Conservation (phyloP, 2,888 invertebrate species). For the Zaprionus bogoriensis region DNA sequence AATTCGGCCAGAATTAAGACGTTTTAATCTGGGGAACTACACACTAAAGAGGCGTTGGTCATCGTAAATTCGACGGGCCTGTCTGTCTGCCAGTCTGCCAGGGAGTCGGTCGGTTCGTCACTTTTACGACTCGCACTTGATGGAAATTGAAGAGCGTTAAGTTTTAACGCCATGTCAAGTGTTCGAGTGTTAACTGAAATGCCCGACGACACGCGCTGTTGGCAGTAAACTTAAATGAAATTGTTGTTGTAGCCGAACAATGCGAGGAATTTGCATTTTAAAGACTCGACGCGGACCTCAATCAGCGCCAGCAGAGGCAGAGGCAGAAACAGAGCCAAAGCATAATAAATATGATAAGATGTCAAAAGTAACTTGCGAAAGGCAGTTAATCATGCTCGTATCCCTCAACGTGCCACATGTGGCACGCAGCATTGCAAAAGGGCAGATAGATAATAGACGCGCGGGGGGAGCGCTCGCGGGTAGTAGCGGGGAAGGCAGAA, state of each 20-base stretch:
- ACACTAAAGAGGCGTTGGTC: constrained; percentile 20
- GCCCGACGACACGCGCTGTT: constrained; percentile 28
- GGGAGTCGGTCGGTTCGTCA: too few species aligned
- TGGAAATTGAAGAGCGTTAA: constrained; percentile 56
- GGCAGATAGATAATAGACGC: neutral
- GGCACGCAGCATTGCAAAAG: constrained; percentile 24
- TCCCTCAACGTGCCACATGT: constrained; percentile 50
- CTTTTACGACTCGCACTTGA: constrained; percentile 52
- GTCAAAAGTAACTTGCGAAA: constrained; percentile 57
- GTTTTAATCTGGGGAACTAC: constrained; percentile 53
- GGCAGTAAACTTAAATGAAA: constrained; percentile 42
- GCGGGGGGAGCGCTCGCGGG: neutral
- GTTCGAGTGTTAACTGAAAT: constrained; percentile 58
- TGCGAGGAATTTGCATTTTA: constrained; percentile 57
- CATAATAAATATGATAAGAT: constrained; percentile 59
- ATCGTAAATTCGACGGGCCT: constrained; percentile 54
- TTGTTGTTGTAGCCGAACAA: constrained; percentile 30
- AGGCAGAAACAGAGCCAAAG: neutral
- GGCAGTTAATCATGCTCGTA: constrained; percentile 64
- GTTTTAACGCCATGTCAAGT: constrained; percentile 51
- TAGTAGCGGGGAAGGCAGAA: neutral
- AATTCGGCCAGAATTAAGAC: constrained; percentile 64
- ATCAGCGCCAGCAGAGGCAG: neutral
- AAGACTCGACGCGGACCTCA: constrained; percentile 33
- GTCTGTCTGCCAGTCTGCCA: too few species aligned